phyloP scores from a whole-genome alignment of 2,888 invertebrate genomes.

The Junonia oenone region DNA sequence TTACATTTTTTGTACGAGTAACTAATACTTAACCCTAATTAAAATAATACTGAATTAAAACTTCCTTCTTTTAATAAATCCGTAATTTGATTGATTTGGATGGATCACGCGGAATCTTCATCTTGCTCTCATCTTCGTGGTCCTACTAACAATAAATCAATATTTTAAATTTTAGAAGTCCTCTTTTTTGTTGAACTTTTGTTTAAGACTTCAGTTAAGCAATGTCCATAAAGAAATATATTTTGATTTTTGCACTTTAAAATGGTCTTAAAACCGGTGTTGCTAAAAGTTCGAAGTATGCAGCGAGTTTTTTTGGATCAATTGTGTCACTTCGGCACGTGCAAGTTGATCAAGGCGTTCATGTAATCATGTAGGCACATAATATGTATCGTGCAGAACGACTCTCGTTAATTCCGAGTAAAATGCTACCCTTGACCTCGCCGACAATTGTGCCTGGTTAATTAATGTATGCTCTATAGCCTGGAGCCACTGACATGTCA shows the following conservation, averaged over 20 bases:
- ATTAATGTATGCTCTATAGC: slow-evolving; percentile 20
- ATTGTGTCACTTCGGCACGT: slow-evolving; percentile 34
- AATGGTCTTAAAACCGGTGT: neutral
- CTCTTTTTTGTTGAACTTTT: no score
- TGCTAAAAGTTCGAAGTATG: neutral
- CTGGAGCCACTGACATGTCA: slow-evolving; percentile 17
- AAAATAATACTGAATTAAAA: no score
- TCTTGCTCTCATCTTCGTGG: no score
- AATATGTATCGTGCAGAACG: slow-evolving; percentile 29
- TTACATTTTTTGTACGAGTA: no score
- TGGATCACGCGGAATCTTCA: no score
- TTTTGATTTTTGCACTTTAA: neutral
- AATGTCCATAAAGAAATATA: no score
- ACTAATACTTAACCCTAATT: no score
- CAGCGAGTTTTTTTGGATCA: neutral
- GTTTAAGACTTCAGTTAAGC: no score
- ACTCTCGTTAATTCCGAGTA: slow-evolving; percentile 18
- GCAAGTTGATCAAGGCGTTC: slow-evolving; percentile 32
- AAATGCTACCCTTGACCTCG: slow-evolving; percentile 45
- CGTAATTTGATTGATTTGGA: no score
- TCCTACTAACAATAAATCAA: no score
- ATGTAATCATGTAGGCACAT: slow-evolving; percentile 16
- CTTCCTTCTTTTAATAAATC: no score
- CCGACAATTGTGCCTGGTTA: slow-evolving; percentile 31
- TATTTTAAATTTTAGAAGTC: no score